A percentile compares a stretch with the other conserved stretches of the same genome.
These are phyloP conservation scores for Buathra laborator DNA, from an alignment of 2,888 invertebrate genomes.

Conservation along the genomic window DNA sequence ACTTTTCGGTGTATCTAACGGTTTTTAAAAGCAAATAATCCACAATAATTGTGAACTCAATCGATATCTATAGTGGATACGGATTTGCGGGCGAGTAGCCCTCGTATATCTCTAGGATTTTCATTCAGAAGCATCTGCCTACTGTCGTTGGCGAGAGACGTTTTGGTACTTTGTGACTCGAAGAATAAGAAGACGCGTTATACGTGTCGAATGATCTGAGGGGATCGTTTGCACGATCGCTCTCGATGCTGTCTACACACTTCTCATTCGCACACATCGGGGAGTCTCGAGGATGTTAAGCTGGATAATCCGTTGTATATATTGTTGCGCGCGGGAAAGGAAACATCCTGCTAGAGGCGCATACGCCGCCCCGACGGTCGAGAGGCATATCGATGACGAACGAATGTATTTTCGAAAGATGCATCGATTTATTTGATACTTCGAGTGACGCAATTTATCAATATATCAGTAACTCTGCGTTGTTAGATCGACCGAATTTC, in stretches of 20 bases:
- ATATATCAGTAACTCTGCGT: not conserved
- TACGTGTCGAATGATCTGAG: conserved; percentile 57
- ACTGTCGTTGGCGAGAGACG: conserved; percentile 64
- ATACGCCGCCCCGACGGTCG: conserved; percentile 41
- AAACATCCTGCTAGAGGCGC: conserved; percentile 56
- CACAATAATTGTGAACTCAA: conserved; percentile 5
- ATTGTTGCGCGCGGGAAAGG: conserved; percentile 45
- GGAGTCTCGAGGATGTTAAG: conserved; percentile 78
- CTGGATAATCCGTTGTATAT: conserved; percentile 82
- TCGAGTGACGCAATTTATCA: not conserved
- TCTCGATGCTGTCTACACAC: conserved; percentile 65
- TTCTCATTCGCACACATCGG: conserved; percentile 75
- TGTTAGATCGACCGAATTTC: not conserved
- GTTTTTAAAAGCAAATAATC: not conserved
- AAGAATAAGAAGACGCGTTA: conserved; percentile 64
- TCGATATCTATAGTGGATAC: not conserved
- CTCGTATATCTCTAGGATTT: conserved; percentile 10
- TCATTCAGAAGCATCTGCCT: conserved; percentile 70
- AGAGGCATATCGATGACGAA: conserved; percentile 24
- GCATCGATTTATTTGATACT: not conserved
- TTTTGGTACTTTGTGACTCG: conserved; percentile 59
- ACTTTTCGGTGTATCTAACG: not conserved
- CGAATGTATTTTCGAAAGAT: conserved; percentile 26
- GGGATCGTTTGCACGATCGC: conserved; percentile 67
- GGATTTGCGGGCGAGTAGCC: conserved; percentile 61